These are phyloP conservation scores for Cylloceria caligata DNA, from an alignment of 2,888 invertebrate species.

Conservation along the genomic window DNA sequence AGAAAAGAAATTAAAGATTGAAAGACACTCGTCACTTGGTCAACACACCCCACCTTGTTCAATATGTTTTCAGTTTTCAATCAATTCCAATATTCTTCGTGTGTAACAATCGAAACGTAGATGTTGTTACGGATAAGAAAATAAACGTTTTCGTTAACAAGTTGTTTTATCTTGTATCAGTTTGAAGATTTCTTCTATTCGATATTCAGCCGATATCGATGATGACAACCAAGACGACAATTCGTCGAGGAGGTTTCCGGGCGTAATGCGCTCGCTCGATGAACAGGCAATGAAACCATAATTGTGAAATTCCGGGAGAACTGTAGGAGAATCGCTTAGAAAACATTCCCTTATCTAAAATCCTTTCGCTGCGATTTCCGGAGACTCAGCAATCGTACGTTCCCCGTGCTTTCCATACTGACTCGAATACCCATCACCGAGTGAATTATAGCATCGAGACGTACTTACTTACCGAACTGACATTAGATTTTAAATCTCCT, in stretches of 20 bases:
- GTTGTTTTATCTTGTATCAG: neutral
- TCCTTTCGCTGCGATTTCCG: constrained; percentile 43
- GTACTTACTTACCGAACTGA: neutral
- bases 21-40: neutral
- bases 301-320: constrained; percentile 41
- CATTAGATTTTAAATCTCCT: constrained; percentile 16
- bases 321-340: constrained; percentile 47
- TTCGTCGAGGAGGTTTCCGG: constrained; percentile 41
- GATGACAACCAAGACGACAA: constrained; percentile 10
- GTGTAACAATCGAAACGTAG: neutral
- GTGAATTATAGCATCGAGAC: constrained; percentile 23
- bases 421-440: constrained; percentile 7
- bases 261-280: constrained; percentile 49
- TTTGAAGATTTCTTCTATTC: neutral
- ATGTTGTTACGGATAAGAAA: neutral
- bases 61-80: neutral
- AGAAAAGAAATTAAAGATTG: neutral
- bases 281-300: constrained; percentile 40
- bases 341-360: constrained; percentile 62
- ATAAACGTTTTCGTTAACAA: neutral
- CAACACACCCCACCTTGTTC: constrained; percentile 10
- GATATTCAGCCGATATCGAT: constrained; percentile 15
- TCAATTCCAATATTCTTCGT: neutral
- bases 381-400: neutral
- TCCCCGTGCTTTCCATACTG: neutral